Percentiles rank a stretch among this genome's conserved stretches.
phyloP scores from a whole-genome alignment of 2,888 invertebrate genomes.

The Rhogogaster chlorosoma region DNA sequence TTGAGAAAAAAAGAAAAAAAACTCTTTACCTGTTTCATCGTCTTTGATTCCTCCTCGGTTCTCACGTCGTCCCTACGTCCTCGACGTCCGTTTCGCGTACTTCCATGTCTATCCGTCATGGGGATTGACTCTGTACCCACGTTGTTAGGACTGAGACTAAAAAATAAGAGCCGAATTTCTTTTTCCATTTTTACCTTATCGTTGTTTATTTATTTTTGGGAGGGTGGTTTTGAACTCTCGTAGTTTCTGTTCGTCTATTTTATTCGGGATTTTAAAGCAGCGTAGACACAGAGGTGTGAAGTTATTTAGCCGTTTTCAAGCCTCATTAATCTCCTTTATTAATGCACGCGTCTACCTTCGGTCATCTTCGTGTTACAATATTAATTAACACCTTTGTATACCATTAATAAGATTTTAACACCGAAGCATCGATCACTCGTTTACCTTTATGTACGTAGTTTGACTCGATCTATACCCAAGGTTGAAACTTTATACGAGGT shows the following conservation, averaged over 20 bases:
- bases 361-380: not conserved
- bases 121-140: constrained; percentile 69
- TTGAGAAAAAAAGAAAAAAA: not conserved
- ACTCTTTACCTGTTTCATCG: constrained; percentile 72
- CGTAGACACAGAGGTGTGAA: too few species aligned
- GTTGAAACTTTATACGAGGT: not conserved
- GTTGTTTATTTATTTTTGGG: not conserved
- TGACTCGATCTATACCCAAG: not conserved
- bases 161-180: constrained; percentile 2
- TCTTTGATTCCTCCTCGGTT: constrained; percentile 72
- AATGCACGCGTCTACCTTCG: not conserved
- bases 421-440: not conserved
- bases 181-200: not conserved
- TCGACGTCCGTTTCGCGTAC: constrained; percentile 66
- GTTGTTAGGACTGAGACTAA: constrained; percentile 67
- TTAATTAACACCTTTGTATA: not conserved
- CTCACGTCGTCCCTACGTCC: constrained; percentile 67
- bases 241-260: too few species aligned
- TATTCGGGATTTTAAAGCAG: too few species aligned
- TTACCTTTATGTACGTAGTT: too few species aligned
- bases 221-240: too few species aligned
- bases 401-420: not conserved
- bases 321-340: not conserved
- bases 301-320: not conserved
- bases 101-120: constrained; percentile 68